Conservation (phyloP, 2,113 vertebrate species). For the Sinocyclocheilus maitianheensis region DNA sequence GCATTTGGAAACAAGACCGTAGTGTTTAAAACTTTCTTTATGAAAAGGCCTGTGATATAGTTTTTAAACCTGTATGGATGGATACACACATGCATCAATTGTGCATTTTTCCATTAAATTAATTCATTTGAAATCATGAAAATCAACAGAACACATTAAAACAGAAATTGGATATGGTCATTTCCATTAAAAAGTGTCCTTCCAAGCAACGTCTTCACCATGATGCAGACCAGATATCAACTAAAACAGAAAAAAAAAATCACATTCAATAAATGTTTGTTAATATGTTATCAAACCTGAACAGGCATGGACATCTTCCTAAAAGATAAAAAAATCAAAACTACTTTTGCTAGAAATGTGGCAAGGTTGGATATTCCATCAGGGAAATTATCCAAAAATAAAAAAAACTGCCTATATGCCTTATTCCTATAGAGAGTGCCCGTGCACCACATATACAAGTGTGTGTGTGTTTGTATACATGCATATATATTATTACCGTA, state of each 20-base stretch:
- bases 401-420: too few relatives aligned
- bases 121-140: neutral
- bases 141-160: neutral
- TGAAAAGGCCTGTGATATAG: slow-evolving; percentile 88
- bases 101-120: neutral
- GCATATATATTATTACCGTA: too few relatives aligned
- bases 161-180: slow-evolving; percentile 85
- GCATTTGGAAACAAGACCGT: slow-evolving; percentile 71
- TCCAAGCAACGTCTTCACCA: slow-evolving; percentile 95
- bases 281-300: too few relatives aligned
- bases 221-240: slow-evolving; percentile 99
- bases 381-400: too few relatives aligned
- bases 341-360: too few relatives aligned
- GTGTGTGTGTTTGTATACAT: too few relatives aligned
- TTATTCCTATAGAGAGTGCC: too few relatives aligned
- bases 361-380: too few relatives aligned
- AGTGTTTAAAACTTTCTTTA: slow-evolving; percentile 91
- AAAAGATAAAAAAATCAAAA: too few relatives aligned
- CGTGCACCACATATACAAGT: too few relatives aligned
- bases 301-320: too few relatives aligned
- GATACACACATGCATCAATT: neutral
- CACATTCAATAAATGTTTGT: too few relatives aligned
- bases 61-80: slow-evolving; percentile 81
- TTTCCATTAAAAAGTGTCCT: slow-evolving; percentile 92
- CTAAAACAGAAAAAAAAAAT: slow-evolving; percentile 62